phyloP scores from a whole-genome alignment of 2,888 invertebrate genomes.

The Phymatocera aterrima region DNA sequence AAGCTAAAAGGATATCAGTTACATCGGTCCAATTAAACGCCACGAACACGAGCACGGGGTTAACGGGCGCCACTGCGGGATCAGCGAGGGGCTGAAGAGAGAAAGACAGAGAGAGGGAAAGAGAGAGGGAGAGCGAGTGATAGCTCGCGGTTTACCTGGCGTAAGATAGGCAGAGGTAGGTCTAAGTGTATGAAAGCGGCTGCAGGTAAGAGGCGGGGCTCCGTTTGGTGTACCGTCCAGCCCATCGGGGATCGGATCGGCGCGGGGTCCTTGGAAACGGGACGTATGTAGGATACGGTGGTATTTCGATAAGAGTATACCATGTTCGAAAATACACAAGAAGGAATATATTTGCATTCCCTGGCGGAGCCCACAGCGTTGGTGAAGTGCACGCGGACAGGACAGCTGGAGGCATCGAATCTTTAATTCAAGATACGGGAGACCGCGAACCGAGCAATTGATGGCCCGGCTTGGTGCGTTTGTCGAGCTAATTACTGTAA shows the following conservation, averaged over 20 bases:
- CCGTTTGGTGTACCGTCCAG: neutral
- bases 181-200: neutral
- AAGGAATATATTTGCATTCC: constrained; percentile 67
- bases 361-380: no score
- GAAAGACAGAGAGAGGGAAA: no score
- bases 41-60: constrained; percentile 39
- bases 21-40: constrained; percentile 38
- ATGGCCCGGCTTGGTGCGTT: constrained; percentile 74
- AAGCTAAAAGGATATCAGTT: constrained; percentile 19
- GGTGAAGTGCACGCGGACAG: constrained; percentile 69
- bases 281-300: constrained; percentile 40
- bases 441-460: constrained; percentile 69
- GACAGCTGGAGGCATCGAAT: constrained; percentile 72
- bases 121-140: no score
- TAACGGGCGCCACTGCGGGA: constrained; percentile 26
- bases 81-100: neutral
- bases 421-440: constrained; percentile 72
- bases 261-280: constrained; percentile 36
- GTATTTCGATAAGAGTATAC: constrained; percentile 44
- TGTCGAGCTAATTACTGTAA: constrained; percentile 75
- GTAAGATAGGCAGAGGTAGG: neutral
- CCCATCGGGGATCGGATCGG: constrained; percentile 22
- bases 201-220: constrained; percentile 29
- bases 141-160: constrained; percentile 11
- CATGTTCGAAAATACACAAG: constrained; percentile 35